A percentile compares a stretch with the other conserved stretches of the same genome.
Evolutionary conservation across 2,888 invertebrate genomes (phyloP).

Genomic region (Ectemnius lituratus): DNA sequence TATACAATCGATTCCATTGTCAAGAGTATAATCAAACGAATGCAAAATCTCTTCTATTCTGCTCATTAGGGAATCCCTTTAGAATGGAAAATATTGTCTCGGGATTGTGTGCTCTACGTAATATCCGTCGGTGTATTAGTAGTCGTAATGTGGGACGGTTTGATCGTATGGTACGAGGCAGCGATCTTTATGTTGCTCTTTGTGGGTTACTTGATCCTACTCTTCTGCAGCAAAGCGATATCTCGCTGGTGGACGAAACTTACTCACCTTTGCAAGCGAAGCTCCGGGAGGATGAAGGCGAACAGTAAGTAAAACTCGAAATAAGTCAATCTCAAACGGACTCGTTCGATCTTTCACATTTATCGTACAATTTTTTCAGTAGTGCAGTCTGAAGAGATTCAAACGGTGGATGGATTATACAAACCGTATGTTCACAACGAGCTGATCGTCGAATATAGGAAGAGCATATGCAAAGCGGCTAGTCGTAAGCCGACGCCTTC

Average conservation of each 20-base stretch:
- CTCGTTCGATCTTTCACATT: neutral
- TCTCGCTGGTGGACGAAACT: slow-evolving; percentile 53
- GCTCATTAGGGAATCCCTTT: slow-evolving; percentile 84
- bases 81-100: slow-evolving; percentile 89
- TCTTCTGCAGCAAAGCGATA: slow-evolving; percentile 73
- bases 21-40: neutral
- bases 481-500: slow-evolving; percentile 2
- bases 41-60: neutral
- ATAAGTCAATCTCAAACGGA: neutral
- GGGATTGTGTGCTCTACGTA: slow-evolving; percentile 89
- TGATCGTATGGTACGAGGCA: slow-evolving; percentile 89
- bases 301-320: neutral
- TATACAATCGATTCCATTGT: neutral
- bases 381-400: slow-evolving; percentile 42
- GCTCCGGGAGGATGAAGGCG: slow-evolving; percentile 30
- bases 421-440: slow-evolving; percentile 75
- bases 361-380: neutral
- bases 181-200: slow-evolving; percentile 86
- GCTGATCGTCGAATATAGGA: slow-evolving; percentile 68
- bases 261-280: slow-evolving; percentile 17
- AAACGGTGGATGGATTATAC: slow-evolving; percentile 71
- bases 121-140: slow-evolving; percentile 86
- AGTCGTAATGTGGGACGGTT: slow-evolving; percentile 87
- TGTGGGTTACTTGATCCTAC: slow-evolving; percentile 86
- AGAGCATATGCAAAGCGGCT: slow-evolving; percentile 55